A percentile compares a stretch with the other conserved stretches of the same genome.
Evolutionary conservation across 2,888 invertebrate species (phyloP).

Genomic region (Cosmia trapezina): DNA sequence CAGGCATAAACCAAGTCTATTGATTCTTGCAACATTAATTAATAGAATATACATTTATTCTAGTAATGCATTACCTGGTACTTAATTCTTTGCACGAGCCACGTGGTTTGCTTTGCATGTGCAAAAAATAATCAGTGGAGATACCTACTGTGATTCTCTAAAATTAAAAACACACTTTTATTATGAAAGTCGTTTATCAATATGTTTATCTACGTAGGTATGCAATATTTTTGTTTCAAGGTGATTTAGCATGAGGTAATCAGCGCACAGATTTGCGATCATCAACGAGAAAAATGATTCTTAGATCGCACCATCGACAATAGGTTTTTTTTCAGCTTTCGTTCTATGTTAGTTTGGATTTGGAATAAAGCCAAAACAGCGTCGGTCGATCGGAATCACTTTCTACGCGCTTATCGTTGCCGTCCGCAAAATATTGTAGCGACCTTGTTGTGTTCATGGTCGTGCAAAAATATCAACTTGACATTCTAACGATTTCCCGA

Average conservation of each 20-base stretch:
- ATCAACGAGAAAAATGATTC: constrained; percentile 5
- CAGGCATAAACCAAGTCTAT: neutral
- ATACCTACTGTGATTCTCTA: neutral
- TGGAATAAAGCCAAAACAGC: constrained; percentile 82
- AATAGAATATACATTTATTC: neutral
- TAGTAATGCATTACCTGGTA: neutral
- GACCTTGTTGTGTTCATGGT: constrained; percentile 88
- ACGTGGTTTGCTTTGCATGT: neutral
- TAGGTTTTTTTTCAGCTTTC: constrained; percentile 42
- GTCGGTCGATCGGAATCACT: constrained; percentile 85
- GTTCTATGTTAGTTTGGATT: constrained; percentile 78
- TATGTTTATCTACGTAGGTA: neutral
- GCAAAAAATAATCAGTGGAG: neutral
- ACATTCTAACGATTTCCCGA: constrained; percentile 89
- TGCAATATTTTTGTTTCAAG: neutral
- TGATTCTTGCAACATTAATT: neutral
- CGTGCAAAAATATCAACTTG: constrained; percentile 89
- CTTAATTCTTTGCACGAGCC: neutral
- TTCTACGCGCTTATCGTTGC: constrained; percentile 85
- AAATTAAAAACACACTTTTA: neutral
- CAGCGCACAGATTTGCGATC: constrained; percentile 9
- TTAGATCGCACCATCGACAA: constrained; percentile 15
- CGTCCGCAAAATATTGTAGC: constrained; percentile 81
- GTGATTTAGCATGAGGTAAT: neutral
- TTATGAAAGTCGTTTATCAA: neutral